Percentiles rank a stretch among this genome's conserved stretches.
Evolutionary conservation across 2,888 invertebrate genomes (phyloP).

Genomic region (Blomia tropicalis): DNA sequence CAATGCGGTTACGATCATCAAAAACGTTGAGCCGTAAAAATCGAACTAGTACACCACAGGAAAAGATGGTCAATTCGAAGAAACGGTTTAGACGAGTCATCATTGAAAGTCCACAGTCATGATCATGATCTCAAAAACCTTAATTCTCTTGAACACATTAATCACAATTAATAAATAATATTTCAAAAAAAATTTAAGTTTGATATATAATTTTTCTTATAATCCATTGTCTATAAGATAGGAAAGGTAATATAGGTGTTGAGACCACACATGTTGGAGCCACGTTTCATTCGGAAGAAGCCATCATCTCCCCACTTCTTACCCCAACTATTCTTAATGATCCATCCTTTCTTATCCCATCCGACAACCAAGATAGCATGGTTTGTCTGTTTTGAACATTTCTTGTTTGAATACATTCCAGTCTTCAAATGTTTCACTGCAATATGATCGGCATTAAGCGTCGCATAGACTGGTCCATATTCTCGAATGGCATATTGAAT

Average conservation of each 20-base stretch:
- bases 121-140: no score
- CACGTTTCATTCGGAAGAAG: conserved; percentile 12
- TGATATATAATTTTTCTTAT: no score
- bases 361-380: conserved; percentile 1
- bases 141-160: no score
- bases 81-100: no score
- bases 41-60: no score
- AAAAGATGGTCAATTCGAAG: no score
- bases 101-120: no score
- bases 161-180: no score
- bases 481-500: not conserved
- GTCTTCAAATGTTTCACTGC: not conserved
- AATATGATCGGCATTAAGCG: conserved; percentile 5
- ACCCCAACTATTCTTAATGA: conserved; percentile 14
- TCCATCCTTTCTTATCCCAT: conserved; percentile 3
- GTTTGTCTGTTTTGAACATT: conserved; percentile 1
- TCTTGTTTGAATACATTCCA: not conserved
- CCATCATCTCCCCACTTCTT: not conserved
- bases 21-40: no score
- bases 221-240: not conserved
- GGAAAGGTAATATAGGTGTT: conserved; percentile 14
- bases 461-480: conserved; percentile 7
- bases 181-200: no score
- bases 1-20: no score
- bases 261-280: not conserved